These are phyloP conservation scores for Oncorhynchus kisutch DNA, from an alignment of 2,113 vertebrate genomes.

Conservation along the genomic window DNA sequence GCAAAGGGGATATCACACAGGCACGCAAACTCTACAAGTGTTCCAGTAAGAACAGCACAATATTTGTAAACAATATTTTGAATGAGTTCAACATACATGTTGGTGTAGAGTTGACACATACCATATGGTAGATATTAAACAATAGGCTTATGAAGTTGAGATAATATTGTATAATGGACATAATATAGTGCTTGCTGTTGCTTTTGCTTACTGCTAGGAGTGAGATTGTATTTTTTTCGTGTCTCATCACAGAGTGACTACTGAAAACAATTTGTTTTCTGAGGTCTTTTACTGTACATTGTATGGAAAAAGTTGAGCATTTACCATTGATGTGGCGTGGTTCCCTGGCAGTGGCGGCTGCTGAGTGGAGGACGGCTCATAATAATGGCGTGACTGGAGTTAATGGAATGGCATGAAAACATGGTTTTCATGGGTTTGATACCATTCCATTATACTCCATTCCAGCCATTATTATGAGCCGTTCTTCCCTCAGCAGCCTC, in stretches of 20 bases:
- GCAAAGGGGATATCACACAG: constrained; percentile 95
- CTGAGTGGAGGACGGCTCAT: no score
- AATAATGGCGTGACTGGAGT: no score
- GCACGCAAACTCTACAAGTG: constrained; percentile 98
- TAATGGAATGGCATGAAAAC: no score
- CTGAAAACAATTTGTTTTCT: constrained; percentile 24
- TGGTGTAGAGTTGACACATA: no score
- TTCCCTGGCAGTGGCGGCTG: constrained; percentile 20
- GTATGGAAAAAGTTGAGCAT: constrained; percentile 56
- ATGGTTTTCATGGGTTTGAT: no score
- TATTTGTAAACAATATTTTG: background rate
- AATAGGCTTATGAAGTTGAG: no score
- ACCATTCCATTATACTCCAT: no score
- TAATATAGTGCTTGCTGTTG: constrained; percentile 27
- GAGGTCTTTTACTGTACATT: constrained; percentile 28
- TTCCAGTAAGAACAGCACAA: constrained; percentile 78
- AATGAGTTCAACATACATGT: no score
- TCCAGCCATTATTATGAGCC: no score
- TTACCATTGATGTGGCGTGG: constrained; percentile 61
- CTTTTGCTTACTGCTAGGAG: constrained; percentile 17
- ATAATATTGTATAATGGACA: no score
- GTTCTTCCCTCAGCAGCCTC: no score
- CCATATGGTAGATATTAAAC: no score
- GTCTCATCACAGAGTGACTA: background rate
- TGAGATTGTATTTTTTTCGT: constrained; percentile 27